Percentiles rank a stretch among this genome's conserved stretches.
Evolutionary conservation across 2,797 vertebrate species (phyloP).

Genomic region (Austrolebias charrua): DNA sequence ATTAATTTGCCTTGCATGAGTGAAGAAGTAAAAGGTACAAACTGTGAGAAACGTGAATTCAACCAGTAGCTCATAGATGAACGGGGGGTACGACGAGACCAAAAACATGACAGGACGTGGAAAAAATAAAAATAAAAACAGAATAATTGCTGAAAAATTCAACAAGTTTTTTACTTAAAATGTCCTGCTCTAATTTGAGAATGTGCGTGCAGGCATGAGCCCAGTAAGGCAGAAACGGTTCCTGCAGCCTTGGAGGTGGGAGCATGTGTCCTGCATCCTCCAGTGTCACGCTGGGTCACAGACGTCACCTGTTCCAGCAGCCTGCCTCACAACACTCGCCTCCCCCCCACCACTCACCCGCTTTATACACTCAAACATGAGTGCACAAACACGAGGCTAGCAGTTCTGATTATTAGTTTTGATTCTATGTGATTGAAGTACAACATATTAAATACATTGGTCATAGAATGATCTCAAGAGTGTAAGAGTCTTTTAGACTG

Average conservation of each 20-base stretch:
- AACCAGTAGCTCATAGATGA: no score
- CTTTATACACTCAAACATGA: constrained; percentile 25
- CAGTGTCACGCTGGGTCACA: constrained; percentile 61
- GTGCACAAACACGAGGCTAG: constrained; percentile 18
- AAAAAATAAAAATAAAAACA: no score
- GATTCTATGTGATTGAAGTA: not conserved
- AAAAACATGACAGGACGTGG: no score
- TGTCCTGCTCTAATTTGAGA: not conserved
- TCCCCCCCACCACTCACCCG: constrained; percentile 14
- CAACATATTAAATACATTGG: not conserved
- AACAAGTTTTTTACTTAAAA: not conserved
- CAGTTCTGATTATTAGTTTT: constrained; percentile 9
- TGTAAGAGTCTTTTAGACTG: constrained; percentile 7
- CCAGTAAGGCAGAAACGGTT: constrained; percentile 51
- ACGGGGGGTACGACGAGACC: no score
- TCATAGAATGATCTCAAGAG: constrained; percentile 21
- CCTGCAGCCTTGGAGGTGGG: constrained; percentile 57
- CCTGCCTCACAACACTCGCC: constrained; percentile 31
- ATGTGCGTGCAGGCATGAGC: constrained; percentile 19
- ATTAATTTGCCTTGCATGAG: no score
- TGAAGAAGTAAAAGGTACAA: no score
- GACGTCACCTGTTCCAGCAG: constrained; percentile 68
- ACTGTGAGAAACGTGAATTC: no score
- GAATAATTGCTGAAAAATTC: not conserved
- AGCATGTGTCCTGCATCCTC: constrained; percentile 63